Percentiles rank a stretch among this genome's conserved stretches.
Evolutionary conservation across 2,888 invertebrate species (phyloP).

Genomic region (Ditula angustiorana): DNA sequence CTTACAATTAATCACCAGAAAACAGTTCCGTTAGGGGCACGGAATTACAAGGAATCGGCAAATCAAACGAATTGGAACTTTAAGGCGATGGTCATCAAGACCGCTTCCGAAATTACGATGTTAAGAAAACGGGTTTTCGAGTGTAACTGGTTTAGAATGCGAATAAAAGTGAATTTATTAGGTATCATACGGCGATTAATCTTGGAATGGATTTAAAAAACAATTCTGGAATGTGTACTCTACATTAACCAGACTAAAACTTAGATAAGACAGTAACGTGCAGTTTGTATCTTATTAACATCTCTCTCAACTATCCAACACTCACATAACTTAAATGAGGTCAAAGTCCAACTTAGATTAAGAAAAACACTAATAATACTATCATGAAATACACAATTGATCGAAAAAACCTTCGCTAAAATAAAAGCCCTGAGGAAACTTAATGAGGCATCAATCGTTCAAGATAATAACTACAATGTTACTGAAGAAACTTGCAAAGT

Average conservation of each 20-base stretch:
- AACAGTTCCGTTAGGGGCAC: conserved; percentile 2
- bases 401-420: no score
- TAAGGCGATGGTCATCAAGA: neutral
- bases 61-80: neutral
- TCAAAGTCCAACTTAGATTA: no score
- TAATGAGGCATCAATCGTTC: neutral
- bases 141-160: neutral
- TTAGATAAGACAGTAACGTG: neutral
- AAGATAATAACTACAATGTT: neutral
- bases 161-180: conserved; percentile 12
- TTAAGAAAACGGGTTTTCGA: neutral
- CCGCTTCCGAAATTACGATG: neutral
- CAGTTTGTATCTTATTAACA: neutral
- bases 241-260: no score
- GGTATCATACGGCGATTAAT: conserved; percentile 1
- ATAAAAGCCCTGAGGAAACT: neutral
- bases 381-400: no score
- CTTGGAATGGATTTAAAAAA: neutral
- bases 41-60: neutral
- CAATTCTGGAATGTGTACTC: no score
- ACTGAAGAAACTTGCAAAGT: no score
- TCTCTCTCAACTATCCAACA: neutral
- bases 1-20: conserved; percentile 14
- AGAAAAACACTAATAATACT: no score
- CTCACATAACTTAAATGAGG: neutral